These are phyloP conservation scores for Apamea monoglypha DNA, from an alignment of 2,888 invertebrate species.

Conservation along the genomic window DNA sequence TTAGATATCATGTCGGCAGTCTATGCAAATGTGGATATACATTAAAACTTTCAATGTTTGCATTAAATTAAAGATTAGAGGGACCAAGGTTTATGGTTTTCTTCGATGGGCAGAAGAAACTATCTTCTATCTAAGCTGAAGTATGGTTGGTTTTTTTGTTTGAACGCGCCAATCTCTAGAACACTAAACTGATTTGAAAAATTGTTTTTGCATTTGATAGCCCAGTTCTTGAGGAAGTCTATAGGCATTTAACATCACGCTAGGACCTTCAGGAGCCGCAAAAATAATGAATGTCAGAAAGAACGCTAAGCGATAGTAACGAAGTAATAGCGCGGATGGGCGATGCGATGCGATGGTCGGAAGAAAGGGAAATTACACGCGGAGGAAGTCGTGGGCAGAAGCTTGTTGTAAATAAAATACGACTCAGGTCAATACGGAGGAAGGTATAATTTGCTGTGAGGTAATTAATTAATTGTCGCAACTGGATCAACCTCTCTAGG, in stretches of 20 bases:
- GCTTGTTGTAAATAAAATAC: not conserved
- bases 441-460: conserved; percentile 26
- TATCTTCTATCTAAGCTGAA: not conserved
- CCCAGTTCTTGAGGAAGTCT: not conserved
- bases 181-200: not conserved
- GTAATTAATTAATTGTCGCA: conserved; percentile 50
- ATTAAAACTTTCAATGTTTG: conserved; percentile 51
- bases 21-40: conserved; percentile 45
- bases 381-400: too few relatives aligned
- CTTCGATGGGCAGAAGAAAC: not conserved
- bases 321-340: too few relatives aligned
- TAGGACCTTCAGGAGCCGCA: not conserved
- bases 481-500: conserved; percentile 20
- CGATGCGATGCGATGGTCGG: too few relatives aligned
- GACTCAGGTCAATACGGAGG: not conserved
- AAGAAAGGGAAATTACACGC: too few relatives aligned
- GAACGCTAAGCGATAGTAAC: not conserved
- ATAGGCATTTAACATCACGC: not conserved
- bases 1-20: conserved; percentile 35
- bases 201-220: not conserved
- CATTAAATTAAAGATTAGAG: conserved; percentile 23
- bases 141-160: not conserved
- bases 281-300: not conserved
- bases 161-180: not conserved
- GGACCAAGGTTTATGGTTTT: conserved; percentile 3